Evolutionary conservation across 2,797 vertebrate genomes (phyloP).

Genomic region (Darevskia mixta): DNA sequence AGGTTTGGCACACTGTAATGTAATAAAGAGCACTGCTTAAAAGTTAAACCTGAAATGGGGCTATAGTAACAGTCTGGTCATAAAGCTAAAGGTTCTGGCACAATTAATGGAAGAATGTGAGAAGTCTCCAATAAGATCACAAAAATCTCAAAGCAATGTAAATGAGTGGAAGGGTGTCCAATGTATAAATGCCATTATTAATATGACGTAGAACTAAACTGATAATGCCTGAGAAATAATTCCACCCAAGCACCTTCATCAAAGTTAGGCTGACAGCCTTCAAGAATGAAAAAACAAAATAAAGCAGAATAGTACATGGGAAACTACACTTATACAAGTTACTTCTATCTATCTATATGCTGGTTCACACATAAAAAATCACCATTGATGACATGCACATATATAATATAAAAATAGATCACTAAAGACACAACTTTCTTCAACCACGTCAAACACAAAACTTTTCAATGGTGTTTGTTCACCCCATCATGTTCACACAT

Average conservation of each 20-base stretch:
- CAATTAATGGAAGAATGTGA: conserved; percentile 65
- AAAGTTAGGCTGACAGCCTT: not conserved
- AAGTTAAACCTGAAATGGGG: conserved; percentile 70
- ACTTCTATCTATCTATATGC: not conserved
- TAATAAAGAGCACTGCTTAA: conserved; percentile 60
- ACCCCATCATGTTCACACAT: not conserved
- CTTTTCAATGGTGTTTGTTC: not conserved
- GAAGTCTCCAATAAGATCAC: conserved; percentile 49
- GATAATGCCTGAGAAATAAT: not conserved
- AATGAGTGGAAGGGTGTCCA: conserved; percentile 8
- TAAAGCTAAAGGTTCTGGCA: conserved; percentile 66
- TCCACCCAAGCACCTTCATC: not conserved
- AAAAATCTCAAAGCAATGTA: conserved; percentile 56
- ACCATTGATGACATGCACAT: not conserved
- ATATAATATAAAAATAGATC: not conserved
- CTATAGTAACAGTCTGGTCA: conserved; percentile 54
- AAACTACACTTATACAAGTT: too few relatives aligned
- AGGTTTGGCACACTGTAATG: conserved; percentile 47
- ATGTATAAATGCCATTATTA: conserved; percentile 58
- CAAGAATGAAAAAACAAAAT: not conserved
- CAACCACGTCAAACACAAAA: not conserved
- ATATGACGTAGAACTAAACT: not conserved
- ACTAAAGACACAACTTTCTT: not conserved
- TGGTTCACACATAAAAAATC: not conserved
- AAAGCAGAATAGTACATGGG: not conserved